Conservation (phyloP, 2,888 invertebrate species). For the Ennomos quercinarius region DNA sequence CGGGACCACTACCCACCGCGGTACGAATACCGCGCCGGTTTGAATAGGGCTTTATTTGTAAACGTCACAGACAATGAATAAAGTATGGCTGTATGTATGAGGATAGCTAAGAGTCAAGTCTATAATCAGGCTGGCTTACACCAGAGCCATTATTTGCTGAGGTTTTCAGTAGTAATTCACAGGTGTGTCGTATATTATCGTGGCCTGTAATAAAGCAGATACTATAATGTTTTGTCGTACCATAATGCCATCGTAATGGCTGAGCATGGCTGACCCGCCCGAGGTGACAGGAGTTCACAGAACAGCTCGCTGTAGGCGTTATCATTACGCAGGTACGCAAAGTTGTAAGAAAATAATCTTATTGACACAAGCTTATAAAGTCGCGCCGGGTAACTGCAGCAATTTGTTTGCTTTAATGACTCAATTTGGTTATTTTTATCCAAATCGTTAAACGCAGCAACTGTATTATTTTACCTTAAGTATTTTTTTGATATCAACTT, state of each 20-base stretch:
- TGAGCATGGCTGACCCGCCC: constrained; percentile 44
- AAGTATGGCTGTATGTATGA: constrained; percentile 5
- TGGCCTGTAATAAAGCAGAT: constrained; percentile 55
- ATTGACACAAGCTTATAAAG: constrained; percentile 45
- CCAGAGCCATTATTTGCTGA: constrained; percentile 44
- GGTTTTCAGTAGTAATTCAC: constrained; percentile 44
- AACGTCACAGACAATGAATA: constrained; percentile 8
- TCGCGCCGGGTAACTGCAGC: constrained; percentile 42
- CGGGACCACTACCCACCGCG: no score
- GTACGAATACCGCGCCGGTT: no score
- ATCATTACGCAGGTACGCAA: constrained; percentile 51
- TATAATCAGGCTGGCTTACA: constrained; percentile 49
- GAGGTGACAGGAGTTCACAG: constrained; percentile 50
- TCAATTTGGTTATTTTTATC: constrained; percentile 53
- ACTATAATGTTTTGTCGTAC: constrained; percentile 50
- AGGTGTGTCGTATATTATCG: constrained; percentile 39
- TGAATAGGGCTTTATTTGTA: no score
- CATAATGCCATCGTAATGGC: constrained; percentile 47
- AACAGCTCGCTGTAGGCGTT: constrained; percentile 56
- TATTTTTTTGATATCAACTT: constrained; percentile 13
- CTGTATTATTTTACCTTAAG: constrained; percentile 37
- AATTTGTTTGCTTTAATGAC: constrained; percentile 56
- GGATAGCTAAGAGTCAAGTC: constrained; percentile 21
- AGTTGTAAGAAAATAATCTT: constrained; percentile 46
- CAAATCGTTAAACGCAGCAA: constrained; percentile 46